phyloP scores from a whole-genome alignment of 2,113 vertebrate species.

The Heterotilapia buettikoferi region DNA sequence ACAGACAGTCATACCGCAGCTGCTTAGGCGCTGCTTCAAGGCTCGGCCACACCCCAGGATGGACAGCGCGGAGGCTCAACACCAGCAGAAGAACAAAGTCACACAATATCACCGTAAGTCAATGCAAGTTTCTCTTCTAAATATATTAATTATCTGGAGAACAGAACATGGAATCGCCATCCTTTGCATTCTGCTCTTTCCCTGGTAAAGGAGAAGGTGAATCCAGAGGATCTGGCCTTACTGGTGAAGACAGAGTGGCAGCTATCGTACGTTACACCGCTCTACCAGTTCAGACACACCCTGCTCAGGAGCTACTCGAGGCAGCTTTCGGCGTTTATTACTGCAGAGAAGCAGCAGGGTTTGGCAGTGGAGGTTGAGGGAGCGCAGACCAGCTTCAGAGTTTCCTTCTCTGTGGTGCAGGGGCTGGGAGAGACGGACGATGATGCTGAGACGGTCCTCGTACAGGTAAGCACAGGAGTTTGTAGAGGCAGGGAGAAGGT shows the following conservation, averaged over 20 bases:
- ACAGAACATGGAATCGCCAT: neutral
- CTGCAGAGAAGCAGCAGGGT: constrained; percentile 83
- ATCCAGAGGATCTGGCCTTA: constrained; percentile 64
- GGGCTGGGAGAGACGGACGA: constrained; percentile 69
- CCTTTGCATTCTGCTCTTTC: neutral
- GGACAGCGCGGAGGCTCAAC: constrained; percentile 32
- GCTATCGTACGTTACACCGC: constrained; percentile 85
- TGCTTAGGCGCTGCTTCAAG: constrained; percentile 20
- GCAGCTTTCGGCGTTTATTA: constrained; percentile 77
- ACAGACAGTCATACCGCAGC: constrained; percentile 46
- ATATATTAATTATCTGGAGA: neutral
- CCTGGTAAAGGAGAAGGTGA: constrained; percentile 62
- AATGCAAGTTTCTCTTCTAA: neutral
- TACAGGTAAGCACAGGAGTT: constrained; percentile 74
- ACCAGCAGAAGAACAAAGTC: constrained; percentile 31
- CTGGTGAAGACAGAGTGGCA: constrained; percentile 82
- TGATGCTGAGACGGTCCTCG: constrained; percentile 78
- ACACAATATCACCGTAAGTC: constrained; percentile 30
- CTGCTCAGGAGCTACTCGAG: constrained; percentile 76
- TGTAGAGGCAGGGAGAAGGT: neutral
- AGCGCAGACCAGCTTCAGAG: constrained; percentile 68
- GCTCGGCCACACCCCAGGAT: constrained; percentile 8
- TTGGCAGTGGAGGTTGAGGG: constrained; percentile 74
- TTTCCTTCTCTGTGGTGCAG: constrained; percentile 70
- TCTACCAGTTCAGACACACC: constrained; percentile 77